Evolutionary conservation across 1,140 invertebrate genomes (phyloP).

Genomic region (Macrocentrus cingulum): DNA sequence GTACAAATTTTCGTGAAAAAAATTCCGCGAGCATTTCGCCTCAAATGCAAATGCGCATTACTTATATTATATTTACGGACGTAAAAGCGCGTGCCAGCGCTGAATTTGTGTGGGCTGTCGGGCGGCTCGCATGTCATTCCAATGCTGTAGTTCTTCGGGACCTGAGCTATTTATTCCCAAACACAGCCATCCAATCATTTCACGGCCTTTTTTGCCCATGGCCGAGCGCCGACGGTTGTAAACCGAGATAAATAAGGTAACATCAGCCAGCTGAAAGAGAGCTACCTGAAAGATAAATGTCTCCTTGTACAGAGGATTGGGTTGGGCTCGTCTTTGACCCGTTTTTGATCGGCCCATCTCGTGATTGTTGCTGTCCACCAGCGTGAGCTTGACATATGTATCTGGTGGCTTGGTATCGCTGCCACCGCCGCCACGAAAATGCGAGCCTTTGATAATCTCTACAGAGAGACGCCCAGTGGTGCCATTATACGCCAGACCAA

Average conservation of each 20-base stretch:
- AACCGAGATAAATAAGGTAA: constrained; percentile 90
- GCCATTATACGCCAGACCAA: constrained; percentile 89
- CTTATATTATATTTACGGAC: constrained; percentile 42
- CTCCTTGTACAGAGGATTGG: constrained; percentile 94
- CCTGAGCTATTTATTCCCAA: constrained; percentile 88
- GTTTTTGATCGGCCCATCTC: constrained; percentile 92
- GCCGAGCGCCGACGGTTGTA: constrained; percentile 81
- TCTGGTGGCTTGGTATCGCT: constrained; percentile 74
- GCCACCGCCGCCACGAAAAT: constrained; percentile 73
- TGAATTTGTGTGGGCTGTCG: constrained; percentile 51
- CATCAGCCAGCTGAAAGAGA: constrained; percentile 92
- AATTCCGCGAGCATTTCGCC: constrained; percentile 30
- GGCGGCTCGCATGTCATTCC: constrained; percentile 83
- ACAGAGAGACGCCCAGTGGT: constrained; percentile 88
- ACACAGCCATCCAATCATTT: constrained; percentile 96
- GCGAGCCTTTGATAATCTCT: constrained; percentile 92
- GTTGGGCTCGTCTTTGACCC: constrained; percentile 84
- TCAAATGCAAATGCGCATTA: background rate
- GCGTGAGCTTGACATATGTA: constrained; percentile 88
- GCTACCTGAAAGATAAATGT: constrained; percentile 96
- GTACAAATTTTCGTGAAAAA: constrained; percentile 34
- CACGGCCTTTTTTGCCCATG: constrained; percentile 82
- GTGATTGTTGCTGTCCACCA: constrained; percentile 89
- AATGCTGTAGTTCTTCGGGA: constrained; percentile 89
- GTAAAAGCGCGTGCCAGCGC: constrained; percentile 54